phyloP scores from a whole-genome alignment of 2,797 vertebrate genomes.

The Chelmon rostratus region DNA sequence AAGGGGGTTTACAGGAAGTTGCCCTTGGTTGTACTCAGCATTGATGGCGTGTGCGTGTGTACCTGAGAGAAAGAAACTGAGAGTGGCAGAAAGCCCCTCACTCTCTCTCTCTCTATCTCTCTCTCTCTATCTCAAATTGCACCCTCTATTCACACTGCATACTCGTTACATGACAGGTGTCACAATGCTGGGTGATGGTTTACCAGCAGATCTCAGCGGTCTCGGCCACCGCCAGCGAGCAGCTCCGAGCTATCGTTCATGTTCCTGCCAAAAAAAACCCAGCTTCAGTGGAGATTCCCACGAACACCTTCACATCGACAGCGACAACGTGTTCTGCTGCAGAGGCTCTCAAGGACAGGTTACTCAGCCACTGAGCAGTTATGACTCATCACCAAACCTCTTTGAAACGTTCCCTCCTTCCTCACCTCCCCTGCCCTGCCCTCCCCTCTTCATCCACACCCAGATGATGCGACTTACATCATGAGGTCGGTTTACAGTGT shows the following conservation, averaged over 20 bases:
- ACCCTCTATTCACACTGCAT: background rate
- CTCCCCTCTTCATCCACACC: slow-evolving; percentile 2
- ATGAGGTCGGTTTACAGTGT: slow-evolving; percentile 26
- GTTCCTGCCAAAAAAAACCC: background rate
- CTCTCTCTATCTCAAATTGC: background rate
- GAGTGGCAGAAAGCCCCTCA: background rate
- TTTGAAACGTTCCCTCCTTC: slow-evolving; percentile 41
- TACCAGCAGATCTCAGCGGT: background rate
- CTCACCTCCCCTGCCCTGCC: slow-evolving; percentile 15
- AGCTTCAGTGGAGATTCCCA: background rate
- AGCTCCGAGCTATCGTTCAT: background rate
- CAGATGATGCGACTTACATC: slow-evolving; percentile 35
- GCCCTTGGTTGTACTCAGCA: background rate
- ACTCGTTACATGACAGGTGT: background rate
- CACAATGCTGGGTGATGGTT: background rate
- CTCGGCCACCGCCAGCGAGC: too few relatives aligned
- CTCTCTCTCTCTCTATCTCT: background rate
- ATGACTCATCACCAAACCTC: slow-evolving; percentile 72
- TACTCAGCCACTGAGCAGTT: slow-evolving; percentile 54
- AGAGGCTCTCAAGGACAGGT: slow-evolving; percentile 59
- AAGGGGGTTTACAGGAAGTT: background rate
- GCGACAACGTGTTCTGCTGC: slow-evolving; percentile 50
- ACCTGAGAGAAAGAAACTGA: background rate
- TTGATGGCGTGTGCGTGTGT: background rate
- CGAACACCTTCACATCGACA: background rate